A percentile compares a stretch with the other conserved stretches of the same genome.
Conservation (phyloP, 2,113 vertebrate species). For the Delphinus delphis region DNA sequence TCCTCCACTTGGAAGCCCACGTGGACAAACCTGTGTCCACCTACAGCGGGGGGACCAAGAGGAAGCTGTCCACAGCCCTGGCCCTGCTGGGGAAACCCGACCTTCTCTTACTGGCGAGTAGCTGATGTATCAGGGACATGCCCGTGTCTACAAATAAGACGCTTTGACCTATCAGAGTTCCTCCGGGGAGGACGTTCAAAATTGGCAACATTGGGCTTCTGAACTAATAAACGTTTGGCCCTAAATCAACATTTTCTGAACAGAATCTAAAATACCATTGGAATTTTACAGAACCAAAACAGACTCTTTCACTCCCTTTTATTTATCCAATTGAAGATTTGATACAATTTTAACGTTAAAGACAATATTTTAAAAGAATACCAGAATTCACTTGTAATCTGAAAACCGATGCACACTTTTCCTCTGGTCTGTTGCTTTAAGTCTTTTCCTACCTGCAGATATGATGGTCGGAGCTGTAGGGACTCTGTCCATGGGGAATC, state of each 20-base stretch:
- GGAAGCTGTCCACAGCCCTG: conserved; percentile 84
- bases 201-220: neutral
- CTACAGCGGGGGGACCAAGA: conserved; percentile 84
- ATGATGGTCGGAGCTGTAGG: neutral
- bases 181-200: neutral
- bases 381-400: neutral
- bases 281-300: neutral
- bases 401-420: accelerated
- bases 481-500: accelerated
- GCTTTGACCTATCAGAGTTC: neutral
- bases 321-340: neutral
- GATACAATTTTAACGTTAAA: neutral
- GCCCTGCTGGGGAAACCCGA: conserved; percentile 84
- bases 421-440: neutral
- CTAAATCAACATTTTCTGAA: neutral
- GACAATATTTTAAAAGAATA: neutral
- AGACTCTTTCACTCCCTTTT: neutral
- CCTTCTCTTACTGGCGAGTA: conserved; percentile 84
- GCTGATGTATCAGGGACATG: accelerated
- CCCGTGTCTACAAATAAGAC: neutral
- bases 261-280: neutral
- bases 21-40: conserved; percentile 77
- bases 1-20: conserved; percentile 73
- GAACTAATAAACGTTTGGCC: neutral
- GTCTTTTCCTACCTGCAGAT: neutral